Percentiles rank a stretch among this genome's conserved stretches.
Evolutionary conservation across 2,797 vertebrate species (phyloP).

Genomic region (Hirundo rustica): DNA sequence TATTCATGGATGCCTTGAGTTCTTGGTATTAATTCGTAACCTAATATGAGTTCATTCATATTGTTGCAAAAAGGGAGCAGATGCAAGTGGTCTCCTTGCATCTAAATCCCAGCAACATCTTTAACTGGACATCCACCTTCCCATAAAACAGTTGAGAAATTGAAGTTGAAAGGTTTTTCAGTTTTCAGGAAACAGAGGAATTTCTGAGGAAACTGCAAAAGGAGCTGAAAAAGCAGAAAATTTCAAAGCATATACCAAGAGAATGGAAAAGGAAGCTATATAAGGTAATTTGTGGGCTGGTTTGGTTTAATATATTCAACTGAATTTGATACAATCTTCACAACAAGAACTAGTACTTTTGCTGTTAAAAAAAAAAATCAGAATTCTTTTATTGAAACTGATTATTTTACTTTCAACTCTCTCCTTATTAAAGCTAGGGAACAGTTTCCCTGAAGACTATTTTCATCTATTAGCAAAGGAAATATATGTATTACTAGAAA

Average conservation of each 20-base stretch:
- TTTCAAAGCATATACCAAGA: neutral
- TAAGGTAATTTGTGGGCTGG: neutral
- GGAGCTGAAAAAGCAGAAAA: neutral
- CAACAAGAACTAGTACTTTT: neutral
- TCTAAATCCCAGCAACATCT: neutral
- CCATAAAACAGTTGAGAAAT: neutral
- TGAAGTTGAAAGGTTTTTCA: neutral
- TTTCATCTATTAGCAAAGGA: conserved; percentile 43
- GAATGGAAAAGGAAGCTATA: neutral
- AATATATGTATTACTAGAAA: conserved; percentile 40
- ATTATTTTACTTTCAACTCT: conserved; percentile 35
- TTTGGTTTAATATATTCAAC: conserved; percentile 17
- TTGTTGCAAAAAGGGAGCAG: neutral
- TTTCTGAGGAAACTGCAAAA: neutral
- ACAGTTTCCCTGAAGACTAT: neutral
- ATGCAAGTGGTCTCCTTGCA: neutral
- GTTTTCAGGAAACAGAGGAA: neutral
- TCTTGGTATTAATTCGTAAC: neutral
- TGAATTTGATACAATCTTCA: conserved; percentile 13
- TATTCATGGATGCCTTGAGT: neutral
- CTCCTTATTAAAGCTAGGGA: conserved; percentile 26
- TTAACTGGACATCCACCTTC: neutral
- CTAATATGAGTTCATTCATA: neutral
- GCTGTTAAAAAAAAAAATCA: neutral
- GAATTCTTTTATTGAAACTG: neutral